These are phyloP conservation scores for Orientallactaga bullata DNA, from an alignment of 2,113 vertebrate species.

Conservation along the genomic window DNA sequence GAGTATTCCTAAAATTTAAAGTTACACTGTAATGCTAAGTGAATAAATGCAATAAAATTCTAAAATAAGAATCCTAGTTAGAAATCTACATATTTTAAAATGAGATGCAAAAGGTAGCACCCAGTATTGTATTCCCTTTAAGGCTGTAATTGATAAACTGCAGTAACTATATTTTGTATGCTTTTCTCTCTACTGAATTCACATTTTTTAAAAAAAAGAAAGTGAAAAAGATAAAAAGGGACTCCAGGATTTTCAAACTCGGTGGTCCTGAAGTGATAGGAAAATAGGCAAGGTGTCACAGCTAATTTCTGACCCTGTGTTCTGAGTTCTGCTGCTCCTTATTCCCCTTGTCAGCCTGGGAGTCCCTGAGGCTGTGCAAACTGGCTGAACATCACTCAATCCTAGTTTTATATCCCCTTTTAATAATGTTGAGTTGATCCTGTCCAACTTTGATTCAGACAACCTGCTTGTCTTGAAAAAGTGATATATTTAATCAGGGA, in stretches of 20 bases:
- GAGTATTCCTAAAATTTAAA: constrained; percentile 71
- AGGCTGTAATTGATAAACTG: constrained; percentile 80
- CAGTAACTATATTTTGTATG: constrained; percentile 37
- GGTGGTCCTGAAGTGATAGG: constrained; percentile 88
- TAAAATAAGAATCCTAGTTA: constrained; percentile 75
- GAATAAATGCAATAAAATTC: constrained; percentile 74
- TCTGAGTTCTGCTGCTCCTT: constrained; percentile 89
- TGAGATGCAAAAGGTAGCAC: constrained; percentile 66
- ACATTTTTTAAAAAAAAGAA: constrained; percentile 63
- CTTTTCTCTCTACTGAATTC: constrained; percentile 65
- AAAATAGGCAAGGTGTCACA: constrained; percentile 89
- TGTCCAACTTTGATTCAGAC: constrained; percentile 93
- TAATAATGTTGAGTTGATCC: constrained; percentile 92
- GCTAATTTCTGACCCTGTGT: constrained; percentile 90
- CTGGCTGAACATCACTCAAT: constrained; percentile 94
- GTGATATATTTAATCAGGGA: constrained; percentile 92
- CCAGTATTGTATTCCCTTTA: constrained; percentile 78
- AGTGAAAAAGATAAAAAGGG: constrained; percentile 80
- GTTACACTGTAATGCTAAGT: constrained; percentile 54
- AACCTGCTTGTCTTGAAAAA: constrained; percentile 93
- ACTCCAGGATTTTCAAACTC: constrained; percentile 85
- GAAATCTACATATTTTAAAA: constrained; percentile 76
- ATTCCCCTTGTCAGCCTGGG: constrained; percentile 89
- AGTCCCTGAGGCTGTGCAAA: constrained; percentile 90
- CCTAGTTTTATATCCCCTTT: constrained; percentile 90